Evolutionary conservation across 1,140 invertebrate genomes (phyloP).

Genomic region (Halesus radiatus): DNA sequence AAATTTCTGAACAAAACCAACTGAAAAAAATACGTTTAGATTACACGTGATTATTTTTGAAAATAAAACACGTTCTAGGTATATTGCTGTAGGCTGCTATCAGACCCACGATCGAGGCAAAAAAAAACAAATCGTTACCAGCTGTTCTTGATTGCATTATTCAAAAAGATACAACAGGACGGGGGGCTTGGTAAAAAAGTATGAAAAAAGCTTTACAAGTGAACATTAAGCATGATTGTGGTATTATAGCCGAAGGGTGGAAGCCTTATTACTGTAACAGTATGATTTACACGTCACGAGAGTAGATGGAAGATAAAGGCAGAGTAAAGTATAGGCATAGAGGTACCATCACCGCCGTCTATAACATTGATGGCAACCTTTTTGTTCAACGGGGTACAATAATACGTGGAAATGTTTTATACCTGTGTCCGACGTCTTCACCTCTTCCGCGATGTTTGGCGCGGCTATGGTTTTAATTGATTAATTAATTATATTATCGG

Average conservation of each 20-base stretch:
- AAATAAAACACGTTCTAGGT: too few species aligned
- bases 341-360: background rate
- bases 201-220: background rate
- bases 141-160: slow-evolving; percentile 8
- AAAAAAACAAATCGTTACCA: background rate
- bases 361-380: too few species aligned
- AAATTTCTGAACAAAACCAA: too few species aligned
- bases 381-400: too few species aligned
- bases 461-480: too few species aligned
- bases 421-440: too few species aligned
- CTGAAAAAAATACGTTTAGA: too few species aligned
- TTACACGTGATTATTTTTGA: too few species aligned
- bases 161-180: slow-evolving; percentile 13
- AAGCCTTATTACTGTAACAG: background rate
- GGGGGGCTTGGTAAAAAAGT: background rate
- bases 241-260: background rate
- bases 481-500: too few species aligned
- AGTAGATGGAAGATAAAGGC: background rate
- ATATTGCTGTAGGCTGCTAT: background rate
- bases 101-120: background rate
- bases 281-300: slow-evolving; percentile 19
- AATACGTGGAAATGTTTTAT: too few species aligned
- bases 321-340: background rate
- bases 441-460: too few species aligned
- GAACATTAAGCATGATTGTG: background rate